phyloP scores from a whole-genome alignment of 2,888 invertebrate genomes.

The Drosophila longiperda region DNA sequence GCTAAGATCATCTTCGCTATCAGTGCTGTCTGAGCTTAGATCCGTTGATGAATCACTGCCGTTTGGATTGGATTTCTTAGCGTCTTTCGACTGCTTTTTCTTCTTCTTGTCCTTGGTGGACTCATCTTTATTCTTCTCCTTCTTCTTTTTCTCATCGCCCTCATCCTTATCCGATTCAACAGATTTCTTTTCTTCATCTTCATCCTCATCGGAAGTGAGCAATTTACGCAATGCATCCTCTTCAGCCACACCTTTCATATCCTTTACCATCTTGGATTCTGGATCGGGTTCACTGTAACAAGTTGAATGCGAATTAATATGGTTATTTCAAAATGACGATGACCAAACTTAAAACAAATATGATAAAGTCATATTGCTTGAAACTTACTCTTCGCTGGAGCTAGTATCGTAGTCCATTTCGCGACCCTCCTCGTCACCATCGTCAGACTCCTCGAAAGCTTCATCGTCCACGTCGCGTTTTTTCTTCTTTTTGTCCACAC shows the following conservation, averaged over 20 bases:
- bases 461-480: conserved; percentile 94
- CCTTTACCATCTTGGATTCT: conserved; percentile 91
- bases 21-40: conserved; percentile 89
- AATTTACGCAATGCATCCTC: conserved; percentile 94
- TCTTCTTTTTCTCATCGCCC: conserved; percentile 89
- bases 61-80: conserved; percentile 85
- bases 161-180: conserved; percentile 91
- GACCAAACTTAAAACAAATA: not conserved
- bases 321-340: not conserved
- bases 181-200: conserved; percentile 92
- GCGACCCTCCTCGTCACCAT: conserved; percentile 97
- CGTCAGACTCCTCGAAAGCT: conserved; percentile 98
- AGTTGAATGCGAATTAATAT: not conserved
- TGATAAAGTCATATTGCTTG: not conserved
- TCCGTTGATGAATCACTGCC: conserved; percentile 88
- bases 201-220: conserved; percentile 94
- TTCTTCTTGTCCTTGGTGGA: conserved; percentile 87
- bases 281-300: conserved; percentile 88
- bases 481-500: conserved; percentile 87
- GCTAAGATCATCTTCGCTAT: conserved; percentile 88
- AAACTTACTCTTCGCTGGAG: conserved; percentile 89
- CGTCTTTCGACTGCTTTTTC: conserved; percentile 88
- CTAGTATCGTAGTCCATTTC: conserved; percentile 98
- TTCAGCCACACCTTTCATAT: conserved; percentile 95
- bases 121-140: conserved; percentile 86